Conservation (phyloP, 2,797 vertebrate species). For the Siniperca scherzeri region DNA sequence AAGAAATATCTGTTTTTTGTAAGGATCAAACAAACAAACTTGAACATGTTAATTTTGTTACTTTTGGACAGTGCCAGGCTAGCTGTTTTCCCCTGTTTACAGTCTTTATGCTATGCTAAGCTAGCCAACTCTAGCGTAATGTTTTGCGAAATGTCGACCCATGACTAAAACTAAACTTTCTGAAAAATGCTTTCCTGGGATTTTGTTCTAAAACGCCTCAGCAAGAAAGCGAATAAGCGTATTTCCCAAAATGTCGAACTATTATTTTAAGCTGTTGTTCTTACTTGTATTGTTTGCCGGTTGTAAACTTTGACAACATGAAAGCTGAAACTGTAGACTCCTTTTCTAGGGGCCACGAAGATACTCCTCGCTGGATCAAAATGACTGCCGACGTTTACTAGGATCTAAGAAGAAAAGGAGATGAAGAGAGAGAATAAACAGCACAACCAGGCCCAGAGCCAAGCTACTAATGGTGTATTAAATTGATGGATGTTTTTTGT, state of each 20-base stretch:
- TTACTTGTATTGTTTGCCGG: constrained; percentile 87
- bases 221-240: neutral
- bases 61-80: neutral
- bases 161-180: no score
- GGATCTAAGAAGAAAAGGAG: constrained; percentile 69
- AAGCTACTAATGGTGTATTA: neutral
- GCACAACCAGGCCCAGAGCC: neutral
- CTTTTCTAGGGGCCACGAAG: constrained; percentile 86
- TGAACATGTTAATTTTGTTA: neutral
- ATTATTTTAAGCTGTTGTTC: neutral
- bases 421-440: neutral
- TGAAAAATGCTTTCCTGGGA: neutral
- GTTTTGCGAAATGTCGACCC: neutral
- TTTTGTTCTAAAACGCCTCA: neutral
- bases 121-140: neutral
- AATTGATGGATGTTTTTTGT: neutral
- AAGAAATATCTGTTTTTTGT: neutral
- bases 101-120: neutral
- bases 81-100: no score
- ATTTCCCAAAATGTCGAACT: neutral
- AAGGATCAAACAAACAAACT: neutral
- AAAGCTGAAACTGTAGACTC: constrained; percentile 89
- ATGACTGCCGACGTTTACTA: constrained; percentile 87
- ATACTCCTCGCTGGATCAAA: constrained; percentile 86
- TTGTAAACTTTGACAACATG: constrained; percentile 90